Evolutionary conservation across 2,888 invertebrate genomes (phyloP), one percentile per base, ranked within the genome.

Genomic region (Ochlodes sylvanus): DNA sequence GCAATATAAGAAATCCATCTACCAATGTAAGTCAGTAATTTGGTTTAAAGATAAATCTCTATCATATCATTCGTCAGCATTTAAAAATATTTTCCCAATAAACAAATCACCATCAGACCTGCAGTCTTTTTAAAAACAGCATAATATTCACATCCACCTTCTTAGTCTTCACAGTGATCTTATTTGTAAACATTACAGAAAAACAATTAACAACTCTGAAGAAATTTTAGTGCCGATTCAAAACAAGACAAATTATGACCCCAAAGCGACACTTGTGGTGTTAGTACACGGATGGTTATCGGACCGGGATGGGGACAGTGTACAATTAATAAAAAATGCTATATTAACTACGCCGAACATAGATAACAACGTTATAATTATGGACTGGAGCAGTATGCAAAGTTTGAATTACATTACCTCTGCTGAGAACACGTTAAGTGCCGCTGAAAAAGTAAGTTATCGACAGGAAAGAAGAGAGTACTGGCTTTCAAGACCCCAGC

Each of bases 311-410:
- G 41, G 60, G 15, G 34, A 67, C 14, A 41, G 56, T 19, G 56
- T 61, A 6, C 71, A 69, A 17, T 32, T 61, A 14, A 69, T 67
- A 21, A 71, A 69, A 38, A 50, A 71, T n/a, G 71, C 69, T 64
- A 64, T 62, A 47, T 69, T 34, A 44, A 56, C 55, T 12, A 27
- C 7, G 17, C 4, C 15, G 5, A 56, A 42, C 5, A 38, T 27
- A 34, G 61, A 69, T 21, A 56, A 61, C 4, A 71, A 71, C 34
- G 61, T 71, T 4, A 52, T 71, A 2, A 38, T 71, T 10, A 61
- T 67, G 4, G 69, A 69, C 42, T 71, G 71, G 71, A 63, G 32
- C 41, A 19, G 21, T 61, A 63, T 42, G 58, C 69, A 7, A 41
- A 63, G 9, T 19, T 47, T 50, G 10, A 65, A 69, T 61, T 67